Base-by-base conservation (phyloP, 2,797 vertebrate genomes). In the Acipenser transmontanus region DNA sequence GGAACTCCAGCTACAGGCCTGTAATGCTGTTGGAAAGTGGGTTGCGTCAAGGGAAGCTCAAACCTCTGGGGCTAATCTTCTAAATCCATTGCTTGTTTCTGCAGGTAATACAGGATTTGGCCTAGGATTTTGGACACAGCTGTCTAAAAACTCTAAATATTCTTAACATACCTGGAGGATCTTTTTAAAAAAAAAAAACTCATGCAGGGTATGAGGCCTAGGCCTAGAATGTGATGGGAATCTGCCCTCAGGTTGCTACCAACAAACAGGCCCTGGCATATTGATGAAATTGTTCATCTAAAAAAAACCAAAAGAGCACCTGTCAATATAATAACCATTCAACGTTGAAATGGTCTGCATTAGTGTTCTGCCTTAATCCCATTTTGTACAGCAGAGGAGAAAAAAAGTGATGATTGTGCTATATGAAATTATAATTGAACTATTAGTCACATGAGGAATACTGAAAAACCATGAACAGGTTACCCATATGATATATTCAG, bases 251-350 rank as follows among this genome's bases (percentile, higher is more conserved):
- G 63, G 78, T 79, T 70, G 72, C 77, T 73, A 80, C 78, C 77
- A 72, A 77, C 77, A 78, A 83, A 78, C 71, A 81, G 76, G 72
- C 76, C 73, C 17, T 17, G 77, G 73, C 66, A 66, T 74, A 81
- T 74, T 75, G 79, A 75, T 71, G 66, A 76, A 83, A 74, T 70
- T 64, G 66, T 74, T 80, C 71, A 71, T 73, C 71, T 71, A 74
- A 72, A 81, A 17, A 50, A 59, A 17, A 49, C 13, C 59, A 59
- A 59, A 59, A 77, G 9, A 7, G 74, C 61, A 72, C 71, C 72
- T 88, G 85, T 81, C 87, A 83, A 87, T 87, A 81, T 50, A 52
- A 86, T 89, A 76, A 85, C 71, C 77, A 60, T 51, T 61, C 65
- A 49, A 49, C 69, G 70, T 78, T 81, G 79, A 72, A 76, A 6